phyloP scores from a whole-genome alignment of 2,113 vertebrate genomes.

The Strix aluco region DNA sequence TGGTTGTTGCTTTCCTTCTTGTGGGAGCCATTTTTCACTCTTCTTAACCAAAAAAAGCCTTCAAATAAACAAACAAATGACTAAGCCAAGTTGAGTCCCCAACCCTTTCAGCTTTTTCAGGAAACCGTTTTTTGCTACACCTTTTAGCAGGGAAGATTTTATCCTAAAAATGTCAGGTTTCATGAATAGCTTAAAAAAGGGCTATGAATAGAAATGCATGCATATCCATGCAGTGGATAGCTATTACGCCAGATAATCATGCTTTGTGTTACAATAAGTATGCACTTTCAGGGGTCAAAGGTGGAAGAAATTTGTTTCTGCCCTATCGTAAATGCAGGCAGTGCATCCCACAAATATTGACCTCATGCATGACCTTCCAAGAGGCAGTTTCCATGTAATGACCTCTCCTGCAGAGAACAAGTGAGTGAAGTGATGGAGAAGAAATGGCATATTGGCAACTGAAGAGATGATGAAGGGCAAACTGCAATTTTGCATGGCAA shows the following conservation, averaged over 20 bases:
- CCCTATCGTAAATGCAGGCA: background rate
- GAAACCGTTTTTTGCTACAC: background rate
- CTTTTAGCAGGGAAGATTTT: background rate
- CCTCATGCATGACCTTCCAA: background rate
- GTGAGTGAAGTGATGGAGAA: background rate
- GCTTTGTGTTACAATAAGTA: background rate
- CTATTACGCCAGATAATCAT: background rate
- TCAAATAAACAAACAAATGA: constrained; percentile 19
- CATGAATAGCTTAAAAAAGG: background rate
- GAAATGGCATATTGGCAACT: background rate
- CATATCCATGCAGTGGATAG: background rate
- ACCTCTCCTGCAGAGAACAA: background rate
- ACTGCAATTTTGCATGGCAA: constrained; percentile 5
- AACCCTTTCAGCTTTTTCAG: background rate
- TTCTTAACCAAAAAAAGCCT: background rate
- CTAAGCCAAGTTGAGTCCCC: background rate
- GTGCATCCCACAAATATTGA: background rate
- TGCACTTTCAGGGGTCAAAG: background rate
- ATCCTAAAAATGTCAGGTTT: background rate
- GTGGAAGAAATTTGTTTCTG: background rate
- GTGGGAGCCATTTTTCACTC: constrained; percentile 27
- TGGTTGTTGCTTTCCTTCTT: constrained; percentile 21
- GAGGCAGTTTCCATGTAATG: background rate
- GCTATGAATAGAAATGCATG: background rate
- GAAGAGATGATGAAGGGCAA: constrained; percentile 1